Evolutionary conservation across 2,113 vertebrate species (phyloP).

Genomic region (Equus przewalskii): DNA sequence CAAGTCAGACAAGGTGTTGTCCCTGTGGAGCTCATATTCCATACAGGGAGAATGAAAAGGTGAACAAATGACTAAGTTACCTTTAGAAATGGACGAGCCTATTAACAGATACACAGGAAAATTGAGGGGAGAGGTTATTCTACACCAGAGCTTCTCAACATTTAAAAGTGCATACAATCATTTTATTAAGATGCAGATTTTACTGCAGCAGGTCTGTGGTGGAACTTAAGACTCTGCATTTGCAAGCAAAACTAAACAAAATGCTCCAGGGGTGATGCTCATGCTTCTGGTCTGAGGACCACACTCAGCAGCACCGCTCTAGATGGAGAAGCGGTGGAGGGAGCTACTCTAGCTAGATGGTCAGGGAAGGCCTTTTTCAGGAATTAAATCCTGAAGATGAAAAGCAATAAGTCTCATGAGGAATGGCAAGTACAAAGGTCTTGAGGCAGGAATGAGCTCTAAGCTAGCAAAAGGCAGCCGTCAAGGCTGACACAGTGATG

Average conservation of each 20-base stretch:
- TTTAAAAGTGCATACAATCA: background rate
- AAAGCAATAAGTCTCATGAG: background rate
- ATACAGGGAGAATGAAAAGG: background rate
- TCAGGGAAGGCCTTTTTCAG: background rate
- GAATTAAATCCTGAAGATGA: background rate
- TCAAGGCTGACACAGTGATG: background rate
- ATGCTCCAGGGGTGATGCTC: background rate
- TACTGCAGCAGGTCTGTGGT: background rate
- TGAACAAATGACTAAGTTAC: background rate
- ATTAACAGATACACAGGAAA: slow-evolving; percentile 3
- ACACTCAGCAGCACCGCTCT: background rate
- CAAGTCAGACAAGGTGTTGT: background rate
- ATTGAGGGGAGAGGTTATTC: background rate
- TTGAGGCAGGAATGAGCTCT: background rate
- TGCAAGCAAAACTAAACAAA: background rate
- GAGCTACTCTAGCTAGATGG: background rate
- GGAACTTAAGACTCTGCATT: background rate
- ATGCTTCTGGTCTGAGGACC: background rate
- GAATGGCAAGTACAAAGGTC: background rate
- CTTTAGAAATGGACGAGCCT: background rate
- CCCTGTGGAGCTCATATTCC: background rate
- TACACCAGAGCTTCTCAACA: background rate
- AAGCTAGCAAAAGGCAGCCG: background rate
- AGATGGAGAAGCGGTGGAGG: background rate
- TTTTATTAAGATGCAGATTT: slow-evolving; percentile 5